Conservation (phyloP, 1,140 invertebrate species). For the Pteromalus puparum region DNA sequence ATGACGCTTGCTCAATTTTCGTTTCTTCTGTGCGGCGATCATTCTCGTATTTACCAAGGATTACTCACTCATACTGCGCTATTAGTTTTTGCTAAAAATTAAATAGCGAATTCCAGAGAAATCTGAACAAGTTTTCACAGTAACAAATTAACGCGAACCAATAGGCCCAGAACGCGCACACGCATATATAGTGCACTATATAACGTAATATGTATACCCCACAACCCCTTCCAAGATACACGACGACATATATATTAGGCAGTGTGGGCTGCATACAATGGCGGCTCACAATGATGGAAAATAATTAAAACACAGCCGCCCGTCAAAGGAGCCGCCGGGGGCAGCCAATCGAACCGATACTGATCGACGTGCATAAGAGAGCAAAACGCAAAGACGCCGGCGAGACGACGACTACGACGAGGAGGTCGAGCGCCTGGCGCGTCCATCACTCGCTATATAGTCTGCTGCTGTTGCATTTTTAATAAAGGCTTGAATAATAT, state of each 20-base stretch:
- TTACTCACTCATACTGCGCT: background rate
- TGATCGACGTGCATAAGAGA: constrained; percentile 42
- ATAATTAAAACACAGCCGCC: constrained; percentile 41
- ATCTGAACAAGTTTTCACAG: background rate
- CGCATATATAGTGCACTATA: background rate
- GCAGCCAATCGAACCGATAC: constrained; percentile 47
- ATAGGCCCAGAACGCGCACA: background rate
- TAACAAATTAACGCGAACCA: background rate
- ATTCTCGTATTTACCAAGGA: background rate
- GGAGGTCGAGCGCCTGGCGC: background rate
- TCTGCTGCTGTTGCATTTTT: background rate
- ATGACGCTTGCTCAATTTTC: background rate
- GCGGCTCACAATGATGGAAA: constrained; percentile 44
- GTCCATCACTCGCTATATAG: background rate
- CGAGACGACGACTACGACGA: background rate
- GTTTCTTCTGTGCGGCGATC: background rate
- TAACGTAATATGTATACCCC: background rate
- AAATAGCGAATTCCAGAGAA: background rate
- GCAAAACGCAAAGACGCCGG: constrained; percentile 3
- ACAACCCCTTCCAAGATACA: background rate
- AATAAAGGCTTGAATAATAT: background rate
- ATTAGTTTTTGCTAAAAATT: background rate
- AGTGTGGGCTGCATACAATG: background rate
- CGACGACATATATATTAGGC: background rate
- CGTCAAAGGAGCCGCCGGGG: constrained; percentile 39